These are phyloP conservation scores for Perca flavescens DNA, from an alignment of 2,113 vertebrate genomes.

Conservation along the genomic window DNA sequence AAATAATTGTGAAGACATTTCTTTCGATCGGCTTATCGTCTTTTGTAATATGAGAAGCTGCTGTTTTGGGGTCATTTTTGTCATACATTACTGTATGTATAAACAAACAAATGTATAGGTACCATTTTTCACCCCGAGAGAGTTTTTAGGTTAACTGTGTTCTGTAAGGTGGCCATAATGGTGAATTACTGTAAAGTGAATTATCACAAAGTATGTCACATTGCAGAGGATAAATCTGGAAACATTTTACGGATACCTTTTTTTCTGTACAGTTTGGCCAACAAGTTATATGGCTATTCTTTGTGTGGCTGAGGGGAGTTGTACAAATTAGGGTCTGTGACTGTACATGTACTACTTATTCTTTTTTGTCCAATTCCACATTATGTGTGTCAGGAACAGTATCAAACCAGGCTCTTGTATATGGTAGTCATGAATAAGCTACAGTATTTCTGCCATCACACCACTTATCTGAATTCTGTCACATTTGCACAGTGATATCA, in stretches of 20 bases:
- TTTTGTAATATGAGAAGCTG: background rate
- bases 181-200: constrained; percentile 1
- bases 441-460: constrained; percentile 43
- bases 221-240: background rate
- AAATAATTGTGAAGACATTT: background rate
- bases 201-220: background rate
- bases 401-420: constrained; percentile 24
- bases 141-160: background rate
- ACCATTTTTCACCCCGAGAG: background rate
- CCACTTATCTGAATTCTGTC: constrained; percentile 51
- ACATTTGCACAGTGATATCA: constrained; percentile 55
- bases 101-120: background rate
- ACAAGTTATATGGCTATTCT: constrained; percentile 4
- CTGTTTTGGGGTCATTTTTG: background rate
- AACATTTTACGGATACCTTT: background rate
- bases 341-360: constrained; percentile 8
- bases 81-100: background rate
- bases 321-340: constrained; percentile 34
- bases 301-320: constrained; percentile 3
- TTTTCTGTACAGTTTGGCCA: constrained; percentile 1
- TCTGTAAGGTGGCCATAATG: background rate
- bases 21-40: too few relatives aligned
- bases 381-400: constrained; percentile 16
- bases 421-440: constrained; percentile 47
- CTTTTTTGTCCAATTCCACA: constrained; percentile 18